Percentiles rank a stretch among this genome's conserved stretches.
phyloP scores from a whole-genome alignment of 2,113 vertebrate genomes.

The Naja naja region DNA sequence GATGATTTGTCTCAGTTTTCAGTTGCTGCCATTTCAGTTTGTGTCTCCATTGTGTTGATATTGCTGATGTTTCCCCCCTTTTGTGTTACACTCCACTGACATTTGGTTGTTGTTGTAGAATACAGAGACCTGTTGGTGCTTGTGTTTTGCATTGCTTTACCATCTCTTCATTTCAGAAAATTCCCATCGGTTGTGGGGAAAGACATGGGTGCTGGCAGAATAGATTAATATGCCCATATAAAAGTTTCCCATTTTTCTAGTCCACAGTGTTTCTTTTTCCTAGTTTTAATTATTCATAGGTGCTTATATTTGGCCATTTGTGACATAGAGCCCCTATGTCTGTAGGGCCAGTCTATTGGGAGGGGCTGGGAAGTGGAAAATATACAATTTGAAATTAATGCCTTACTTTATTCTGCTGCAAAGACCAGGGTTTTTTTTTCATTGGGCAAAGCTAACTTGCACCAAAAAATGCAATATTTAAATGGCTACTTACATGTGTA shows the following conservation, averaged over 20 bases:
- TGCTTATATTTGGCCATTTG: not conserved
- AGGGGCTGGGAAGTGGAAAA: too few species aligned
- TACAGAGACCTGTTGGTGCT: constrained; percentile 42
- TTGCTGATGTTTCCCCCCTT: constrained; percentile 27
- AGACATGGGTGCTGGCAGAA: not conserved
- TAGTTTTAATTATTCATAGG: not conserved
- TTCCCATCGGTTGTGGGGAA: constrained; percentile 29
- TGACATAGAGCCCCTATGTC: not conserved
- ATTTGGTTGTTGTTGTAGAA: constrained; percentile 32
- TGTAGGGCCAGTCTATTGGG: not conserved
- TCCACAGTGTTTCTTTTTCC: not conserved
- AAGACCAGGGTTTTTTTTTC: not conserved
- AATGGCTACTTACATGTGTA: not conserved
- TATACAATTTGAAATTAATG: not conserved
- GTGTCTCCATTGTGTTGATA: constrained; percentile 51
- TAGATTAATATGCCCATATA: too few species aligned
- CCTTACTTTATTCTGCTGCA: not conserved
- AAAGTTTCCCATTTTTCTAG: not conserved
- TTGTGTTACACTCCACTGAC: constrained; percentile 42
- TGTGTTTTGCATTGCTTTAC: constrained; percentile 48
- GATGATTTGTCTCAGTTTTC: constrained; percentile 47
- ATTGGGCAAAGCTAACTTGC: not conserved
- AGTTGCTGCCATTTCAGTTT: constrained; percentile 52
- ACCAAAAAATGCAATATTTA: not conserved
- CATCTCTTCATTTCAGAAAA: constrained; percentile 49